Evolutionary conservation across 35 echinoderm and acorn worm species (phyloP), one percentile per base, ranked within the genome.

Genomic region (Apostichopus californicus): DNA sequence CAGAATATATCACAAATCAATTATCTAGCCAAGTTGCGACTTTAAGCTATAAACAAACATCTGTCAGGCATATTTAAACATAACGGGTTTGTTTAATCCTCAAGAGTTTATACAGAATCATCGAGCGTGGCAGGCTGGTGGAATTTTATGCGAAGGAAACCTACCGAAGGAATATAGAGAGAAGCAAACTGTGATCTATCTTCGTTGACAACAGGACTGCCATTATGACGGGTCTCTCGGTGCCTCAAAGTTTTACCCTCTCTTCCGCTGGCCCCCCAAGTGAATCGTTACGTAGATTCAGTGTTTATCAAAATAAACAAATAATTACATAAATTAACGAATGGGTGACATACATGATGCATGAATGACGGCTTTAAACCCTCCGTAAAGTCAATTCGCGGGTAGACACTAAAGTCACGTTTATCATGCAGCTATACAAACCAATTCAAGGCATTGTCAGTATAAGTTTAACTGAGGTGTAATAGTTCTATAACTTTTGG

Each of bases 31-130:
- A 75, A 75, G 71, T 75, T 22, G 71, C 15, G 20, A 75, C 71
- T 75, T 18, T 75, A 18, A 75, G 20, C 71, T 18, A 75, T 75
- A 75, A 75, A 75, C 71, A 75, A 75, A 75, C 71, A 75, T 75
- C 71, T 75, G 71, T 22, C 71, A 75, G 71, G 71, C 71, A 75
- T 75, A 75, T 75, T 75, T 75, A 75, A 75, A 75, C 71, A 75
- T 22, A 75, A 6, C 71, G 6, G 13, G 13, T 22, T 75, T 75
- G 71, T 6, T 22, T 75, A 20, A 75, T 18, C 21, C 71, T 75
- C 71, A 7, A 18, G 71, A 18, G 71, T 75, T 18, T 22, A 22
- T 20, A 75, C 71, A 18, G 20, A 75, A 75, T 75, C 71, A 75
- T 75, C n/a, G n/a, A 75, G 17, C 71, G 71, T 22, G 71, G 71